Evolutionary conservation across 2,113 vertebrate genomes (phyloP).

Genomic region (Callaeas wilsoni): DNA sequence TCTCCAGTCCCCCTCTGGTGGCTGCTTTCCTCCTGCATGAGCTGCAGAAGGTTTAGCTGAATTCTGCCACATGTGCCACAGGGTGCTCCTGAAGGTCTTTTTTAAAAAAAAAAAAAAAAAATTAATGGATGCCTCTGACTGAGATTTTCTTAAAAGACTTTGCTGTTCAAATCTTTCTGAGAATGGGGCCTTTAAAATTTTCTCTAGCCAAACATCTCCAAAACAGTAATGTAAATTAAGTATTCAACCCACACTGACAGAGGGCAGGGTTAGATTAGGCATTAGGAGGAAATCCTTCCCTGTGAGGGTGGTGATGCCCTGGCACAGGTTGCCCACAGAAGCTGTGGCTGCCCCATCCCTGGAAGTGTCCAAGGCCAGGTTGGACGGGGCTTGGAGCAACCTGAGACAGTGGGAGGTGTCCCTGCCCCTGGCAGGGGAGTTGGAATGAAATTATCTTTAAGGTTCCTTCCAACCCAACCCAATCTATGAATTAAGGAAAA

Average conservation of each 20-base stretch:
- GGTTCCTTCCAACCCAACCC: too few species aligned
- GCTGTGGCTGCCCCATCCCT: not conserved
- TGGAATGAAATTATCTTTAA: not conserved
- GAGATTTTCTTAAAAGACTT: not conserved
- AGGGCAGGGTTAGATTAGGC: not conserved
- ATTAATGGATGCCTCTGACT: not conserved
- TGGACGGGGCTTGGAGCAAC: rapidly evolving
- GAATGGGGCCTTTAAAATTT: not conserved
- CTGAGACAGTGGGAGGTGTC: not conserved
- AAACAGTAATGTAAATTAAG: not conserved
- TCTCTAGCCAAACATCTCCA: not conserved
- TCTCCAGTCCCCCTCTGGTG: not conserved
- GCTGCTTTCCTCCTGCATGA: not conserved
- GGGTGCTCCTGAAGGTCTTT: not conserved
- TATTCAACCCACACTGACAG: not conserved
- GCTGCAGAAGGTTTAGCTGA: not conserved
- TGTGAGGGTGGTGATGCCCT: not conserved
- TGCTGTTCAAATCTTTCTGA: not conserved
- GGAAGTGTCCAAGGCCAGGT: not conserved
- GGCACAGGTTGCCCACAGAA: not conserved
- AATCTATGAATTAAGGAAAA: not conserved
- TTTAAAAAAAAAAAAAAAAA: too few species aligned
- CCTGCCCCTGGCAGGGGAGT: not conserved
- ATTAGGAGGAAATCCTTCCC: not conserved
- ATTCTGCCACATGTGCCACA: rapidly evolving